These are phyloP conservation scores for Thera britannica DNA, from an alignment of 2,888 invertebrate species.

Conservation along the genomic window DNA sequence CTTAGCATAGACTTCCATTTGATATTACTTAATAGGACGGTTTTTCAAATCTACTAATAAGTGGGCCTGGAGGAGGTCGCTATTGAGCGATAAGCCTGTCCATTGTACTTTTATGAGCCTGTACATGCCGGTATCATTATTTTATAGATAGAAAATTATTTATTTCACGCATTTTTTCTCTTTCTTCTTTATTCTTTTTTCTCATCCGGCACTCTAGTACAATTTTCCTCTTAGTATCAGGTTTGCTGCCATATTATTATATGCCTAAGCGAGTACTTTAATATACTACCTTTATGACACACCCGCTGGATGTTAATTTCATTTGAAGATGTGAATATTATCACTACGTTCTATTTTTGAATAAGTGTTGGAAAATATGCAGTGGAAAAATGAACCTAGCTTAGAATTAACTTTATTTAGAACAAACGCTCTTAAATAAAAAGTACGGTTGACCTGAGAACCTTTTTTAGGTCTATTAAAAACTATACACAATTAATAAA, in stretches of 20 bases:
- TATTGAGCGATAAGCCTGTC: no score
- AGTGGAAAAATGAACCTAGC: constrained; percentile 1
- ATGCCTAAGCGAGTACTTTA: constrained; percentile 64
- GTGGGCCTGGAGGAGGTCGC: no score
- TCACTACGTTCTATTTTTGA: constrained; percentile 30
- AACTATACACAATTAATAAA: no score
- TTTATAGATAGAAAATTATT: no score
- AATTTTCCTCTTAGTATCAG: constrained; percentile 29
- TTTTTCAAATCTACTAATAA: no score
- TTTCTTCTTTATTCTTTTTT: background rate
- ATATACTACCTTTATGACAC: constrained; percentile 71
- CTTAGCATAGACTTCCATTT: no score
- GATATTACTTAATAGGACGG: no score
- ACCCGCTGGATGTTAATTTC: constrained; percentile 58
- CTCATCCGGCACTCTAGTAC: background rate
- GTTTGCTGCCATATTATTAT: constrained; percentile 60
- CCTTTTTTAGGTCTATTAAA: no score
- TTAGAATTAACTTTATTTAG: background rate
- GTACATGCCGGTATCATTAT: no score
- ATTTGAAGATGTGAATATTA: constrained; percentile 50
- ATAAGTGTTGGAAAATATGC: constrained; percentile 5
- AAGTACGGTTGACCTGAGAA: no score
- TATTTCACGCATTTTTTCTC: no score
- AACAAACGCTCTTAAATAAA: background rate
- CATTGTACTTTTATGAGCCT: no score